Conservation (phyloP, 1,140 invertebrate genomes). For the Lepidurus packardi region DNA sequence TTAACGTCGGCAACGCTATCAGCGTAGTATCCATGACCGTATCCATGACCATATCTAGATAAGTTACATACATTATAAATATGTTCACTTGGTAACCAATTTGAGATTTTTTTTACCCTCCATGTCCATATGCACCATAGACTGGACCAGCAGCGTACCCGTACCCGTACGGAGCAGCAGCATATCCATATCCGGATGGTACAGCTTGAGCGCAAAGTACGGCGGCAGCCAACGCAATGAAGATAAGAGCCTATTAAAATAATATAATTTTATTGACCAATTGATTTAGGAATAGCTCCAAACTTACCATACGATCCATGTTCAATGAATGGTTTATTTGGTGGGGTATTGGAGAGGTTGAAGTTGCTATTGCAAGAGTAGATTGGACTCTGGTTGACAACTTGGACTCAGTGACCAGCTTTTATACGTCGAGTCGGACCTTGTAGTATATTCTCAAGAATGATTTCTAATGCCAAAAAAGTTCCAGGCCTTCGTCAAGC, state of each 20-base stretch:
- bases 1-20: neutral
- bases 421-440: neutral
- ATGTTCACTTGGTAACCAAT: neutral
- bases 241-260: neutral
- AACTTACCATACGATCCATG: neutral
- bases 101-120: neutral
- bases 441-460: neutral
- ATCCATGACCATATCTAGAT: neutral
- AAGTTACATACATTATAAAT: neutral
- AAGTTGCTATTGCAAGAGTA: neutral
- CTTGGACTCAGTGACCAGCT: neutral
- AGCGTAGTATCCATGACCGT: slow-evolving; percentile 1
- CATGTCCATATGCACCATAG: neutral
- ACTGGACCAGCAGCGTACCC: neutral
- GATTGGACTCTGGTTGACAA: neutral
- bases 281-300: neutral
- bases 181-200: neutral
- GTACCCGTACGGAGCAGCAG: neutral
- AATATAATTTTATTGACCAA: neutral
- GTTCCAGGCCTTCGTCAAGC: neutral
- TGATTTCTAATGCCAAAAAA: neutral
- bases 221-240: neutral
- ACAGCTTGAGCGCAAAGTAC: neutral
- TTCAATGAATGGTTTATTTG: neutral
- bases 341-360: neutral